Evolutionary conservation across 2,797 vertebrate species (phyloP).

Genomic region (Eleutherodactylus coqui): DNA sequence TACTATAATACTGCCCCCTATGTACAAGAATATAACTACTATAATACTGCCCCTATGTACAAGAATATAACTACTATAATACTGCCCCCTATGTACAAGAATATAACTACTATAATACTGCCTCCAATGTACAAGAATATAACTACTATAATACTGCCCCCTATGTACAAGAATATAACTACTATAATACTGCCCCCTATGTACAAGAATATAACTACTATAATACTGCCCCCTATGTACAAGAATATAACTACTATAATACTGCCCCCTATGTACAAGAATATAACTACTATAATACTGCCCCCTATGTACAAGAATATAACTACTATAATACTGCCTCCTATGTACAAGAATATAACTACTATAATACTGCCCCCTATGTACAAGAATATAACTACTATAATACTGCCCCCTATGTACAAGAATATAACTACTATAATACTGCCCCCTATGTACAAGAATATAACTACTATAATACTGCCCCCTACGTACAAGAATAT

Average conservation of each 20-base stretch:
- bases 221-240: neutral
- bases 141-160: constrained; percentile 4
- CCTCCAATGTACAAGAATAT: too few relatives aligned
- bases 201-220: constrained; percentile 6
- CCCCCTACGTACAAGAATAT: constrained; percentile 12
- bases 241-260: neutral
- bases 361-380: constrained; percentile 11
- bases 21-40: neutral
- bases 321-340: constrained; percentile 9
- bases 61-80: neutral
- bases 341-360: constrained; percentile 23
- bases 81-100: neutral
- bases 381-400: constrained; percentile 21
- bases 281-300: neutral
- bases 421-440: constrained; percentile 29
- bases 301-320: constrained; percentile 4
- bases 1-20: neutral
- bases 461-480: constrained; percentile 15
- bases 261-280: neutral
- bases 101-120: constrained; percentile 2
- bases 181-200: neutral
- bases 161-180: neutral
- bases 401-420: constrained; percentile 14
- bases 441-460: constrained; percentile 3
- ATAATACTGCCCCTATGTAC: neutral